phyloP scores from a whole-genome alignment of 2,797 vertebrate species.

The Pipistrellus kuhlii region DNA sequence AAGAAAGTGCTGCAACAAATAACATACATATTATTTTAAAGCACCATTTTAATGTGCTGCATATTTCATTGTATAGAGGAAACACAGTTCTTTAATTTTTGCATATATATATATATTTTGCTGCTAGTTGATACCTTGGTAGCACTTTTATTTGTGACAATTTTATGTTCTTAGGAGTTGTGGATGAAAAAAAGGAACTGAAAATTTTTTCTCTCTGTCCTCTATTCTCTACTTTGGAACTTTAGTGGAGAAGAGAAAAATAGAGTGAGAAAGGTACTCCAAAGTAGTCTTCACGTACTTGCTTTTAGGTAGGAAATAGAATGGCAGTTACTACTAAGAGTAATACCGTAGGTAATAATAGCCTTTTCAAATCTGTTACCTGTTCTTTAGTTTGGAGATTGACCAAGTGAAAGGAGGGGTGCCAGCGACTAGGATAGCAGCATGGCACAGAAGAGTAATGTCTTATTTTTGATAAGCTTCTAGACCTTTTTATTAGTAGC shows the following conservation, averaged over 20 bases:
- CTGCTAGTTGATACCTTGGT: not conserved
- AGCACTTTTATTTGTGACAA: constrained; percentile 11
- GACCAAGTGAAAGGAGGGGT: not conserved
- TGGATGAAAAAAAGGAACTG: constrained; percentile 1
- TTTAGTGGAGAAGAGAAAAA: constrained; percentile 19
- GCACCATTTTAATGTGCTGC: not conserved
- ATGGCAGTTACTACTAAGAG: not conserved
- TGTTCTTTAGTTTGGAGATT: constrained; percentile 5
- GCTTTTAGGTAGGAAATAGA: constrained; percentile 10
- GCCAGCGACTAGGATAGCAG: not conserved
- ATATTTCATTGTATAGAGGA: not conserved
- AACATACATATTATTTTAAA: not conserved
- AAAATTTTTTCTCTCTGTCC: not conserved
- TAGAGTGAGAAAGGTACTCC: not conserved
- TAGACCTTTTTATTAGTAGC: constrained; percentile 26
- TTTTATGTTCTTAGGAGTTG: not conserved
- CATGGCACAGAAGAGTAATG: not conserved
- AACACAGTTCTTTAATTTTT: not conserved
- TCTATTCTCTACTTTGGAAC: not conserved
- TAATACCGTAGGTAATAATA: not conserved
- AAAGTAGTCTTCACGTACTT: not conserved
- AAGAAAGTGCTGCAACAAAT: not conserved
- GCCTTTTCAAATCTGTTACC: not conserved
- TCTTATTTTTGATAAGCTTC: not conserved
- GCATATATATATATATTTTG: not conserved